Base-by-base conservation (phyloP, 2,113 vertebrate species). In the Micronycteris hirsuta region DNA sequence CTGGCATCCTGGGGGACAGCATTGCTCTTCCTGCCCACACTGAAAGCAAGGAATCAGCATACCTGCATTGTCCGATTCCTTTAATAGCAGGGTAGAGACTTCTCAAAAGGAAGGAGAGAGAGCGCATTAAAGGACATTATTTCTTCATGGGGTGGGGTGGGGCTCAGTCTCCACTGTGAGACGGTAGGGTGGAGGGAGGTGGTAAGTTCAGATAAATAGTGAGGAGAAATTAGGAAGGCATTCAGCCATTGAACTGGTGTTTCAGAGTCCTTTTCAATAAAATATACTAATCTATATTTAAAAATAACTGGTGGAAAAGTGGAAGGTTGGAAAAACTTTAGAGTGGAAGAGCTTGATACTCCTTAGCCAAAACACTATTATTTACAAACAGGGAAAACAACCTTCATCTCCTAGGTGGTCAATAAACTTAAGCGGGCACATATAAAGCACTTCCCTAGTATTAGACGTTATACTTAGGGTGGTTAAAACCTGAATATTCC, bases 211-310 rank as follows among this genome's bases (percentile, higher is more conserved):
- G 38, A 36, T 54, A 24, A 24, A 41, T 2, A 24, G 56, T 33
- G 22, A 54, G 28, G 56, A 54, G n/a, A 68, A n/a, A 5, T 7
- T 7, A 22, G 31, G 47, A 88, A 70, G 12, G 54, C 12, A 41
- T 54, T 43, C 24, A 38, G 33, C 9, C 36, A 38, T 61, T 31
- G 41, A 54, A 17, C 0, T 43, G 49, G 20, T 67, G 56, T 33
- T 68, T 89, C 49, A 15, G 67, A 67, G 26, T 45, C 36, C 65
- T 83, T 22, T 20, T 16, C 83, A 71, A 28, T 74, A 92, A 89
- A 65, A 80, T 58, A 31, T 1, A 26, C 63, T 31, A 2, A 68
- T 49, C 43, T 70, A 4, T 36, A 68, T 92, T 61, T 63, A 38
- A 86, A 89, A 41, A 28, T 17, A 77, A 28, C 76, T 38, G 41